Evolutionary conservation across 23 tunicate genomes (phyloP), one percentile per base, ranked within the genome.

Genomic region (Botrylloides violaceus): DNA sequence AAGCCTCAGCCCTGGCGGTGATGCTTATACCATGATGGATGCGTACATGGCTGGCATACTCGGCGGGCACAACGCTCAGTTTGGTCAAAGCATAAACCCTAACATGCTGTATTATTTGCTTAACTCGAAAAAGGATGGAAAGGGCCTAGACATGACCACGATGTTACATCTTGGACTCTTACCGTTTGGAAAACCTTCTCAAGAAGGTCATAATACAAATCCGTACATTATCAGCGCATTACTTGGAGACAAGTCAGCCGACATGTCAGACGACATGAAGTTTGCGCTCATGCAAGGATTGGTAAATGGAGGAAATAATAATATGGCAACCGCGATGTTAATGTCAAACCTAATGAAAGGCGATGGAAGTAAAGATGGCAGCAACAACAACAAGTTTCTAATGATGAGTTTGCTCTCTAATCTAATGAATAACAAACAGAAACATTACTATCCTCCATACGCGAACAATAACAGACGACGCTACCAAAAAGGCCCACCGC

Each of bases 321-420:
- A 37, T 25, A 68, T 37, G 74, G 74, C 35, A 3, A 31, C 32
- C 32, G 29, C 20, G 36, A 63, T 63, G 70, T 19, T 63, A 21
- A 19, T 63, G 70, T 25, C 29, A 34, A 63, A 63, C 9, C 32
- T 63, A 34, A 63, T 63, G 70, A 63, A 63, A 28, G 36, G 36
- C n/a, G 35, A 4, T 4, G 70, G 70, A 63, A 4, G 3, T 3
- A 31, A 43, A 15, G 53, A 43, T 15, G 15, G 53, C 53, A 43
- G 53, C 53, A 43, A 43, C 15, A 43, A 43, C 15, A 58, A 58
- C 23, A 58, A 58, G 12, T 19, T 63, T 19, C 36, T 68, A 56
- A 12, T 37, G 47, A 68, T 37, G 58, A 32, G 30, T 32, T 18
- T 36, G 43, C 1, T 68, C 4, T 37, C 58, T 20, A 37, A 39